Evolutionary conservation across 2,888 invertebrate species (phyloP).

Genomic region (Brachypterus glaber): DNA sequence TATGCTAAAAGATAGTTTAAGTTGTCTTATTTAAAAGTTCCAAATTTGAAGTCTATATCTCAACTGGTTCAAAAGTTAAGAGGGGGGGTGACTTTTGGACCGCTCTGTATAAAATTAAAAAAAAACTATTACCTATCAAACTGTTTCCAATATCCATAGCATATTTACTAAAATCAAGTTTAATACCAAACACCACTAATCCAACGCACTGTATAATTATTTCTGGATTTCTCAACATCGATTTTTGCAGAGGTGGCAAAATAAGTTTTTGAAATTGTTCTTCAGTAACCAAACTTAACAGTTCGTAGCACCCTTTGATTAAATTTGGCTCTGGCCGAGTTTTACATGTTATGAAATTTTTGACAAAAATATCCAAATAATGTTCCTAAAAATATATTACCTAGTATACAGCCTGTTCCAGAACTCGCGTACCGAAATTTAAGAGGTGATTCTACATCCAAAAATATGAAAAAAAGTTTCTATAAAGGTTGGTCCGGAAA

Average conservation of each 20-base stretch:
- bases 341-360: constrained; percentile 69
- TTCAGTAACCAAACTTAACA: constrained; percentile 53
- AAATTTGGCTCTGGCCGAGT: constrained; percentile 60
- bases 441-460: too few relatives aligned
- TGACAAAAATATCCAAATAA: constrained; percentile 62
- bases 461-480: too few relatives aligned
- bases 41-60: too few relatives aligned
- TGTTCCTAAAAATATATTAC: constrained; percentile 44
- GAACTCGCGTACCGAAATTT: too few relatives aligned
- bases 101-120: not conserved
- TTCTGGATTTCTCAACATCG: constrained; percentile 90
- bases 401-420: too few relatives aligned
- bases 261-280: constrained; percentile 64
- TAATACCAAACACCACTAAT: constrained; percentile 58
- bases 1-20: too few relatives aligned
- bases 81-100: too few relatives aligned
- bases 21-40: too few relatives aligned
- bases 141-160: constrained; percentile 72
- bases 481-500: too few relatives aligned
- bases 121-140: constrained; percentile 53
- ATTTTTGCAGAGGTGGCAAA: constrained; percentile 79
- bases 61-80: too few relatives aligned
- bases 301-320: constrained; percentile 55
- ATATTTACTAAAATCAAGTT: constrained; percentile 68
- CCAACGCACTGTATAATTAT: constrained; percentile 75